Base-by-base conservation (phyloP, 2,888 invertebrate species). In the Epirrita christyi region DNA sequence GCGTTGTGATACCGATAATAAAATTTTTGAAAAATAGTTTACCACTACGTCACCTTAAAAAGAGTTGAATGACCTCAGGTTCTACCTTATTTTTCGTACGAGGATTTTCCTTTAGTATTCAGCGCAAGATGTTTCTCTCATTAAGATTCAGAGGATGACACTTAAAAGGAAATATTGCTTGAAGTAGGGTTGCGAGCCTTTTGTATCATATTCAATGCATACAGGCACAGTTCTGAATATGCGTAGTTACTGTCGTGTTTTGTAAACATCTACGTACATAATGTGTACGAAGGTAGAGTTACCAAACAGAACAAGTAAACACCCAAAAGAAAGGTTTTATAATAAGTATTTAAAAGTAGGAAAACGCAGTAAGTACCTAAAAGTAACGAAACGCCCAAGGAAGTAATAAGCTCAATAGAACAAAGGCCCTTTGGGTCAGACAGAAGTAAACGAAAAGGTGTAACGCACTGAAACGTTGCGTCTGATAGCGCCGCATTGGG, bases 401-500 rank as follows among this genome's bases (percentile, higher is more conserved):
- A 32, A 32, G 9, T 32, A 32, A 32, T n/a, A n/a, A 11, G n/a
- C n/a, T 11, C 28, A 45, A 41, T 40, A 13, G 41, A 51, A 40
- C 9, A 42, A 14, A 36, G 38, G 41, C 64, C 55, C 59, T 59
- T 61, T 63, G 68, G 81, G 83, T 82, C 80, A 84, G 78, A 72
- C 80, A 84, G 78, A 73, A 80, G 80, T 82, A 75, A 81, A 72
- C 67, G 72, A 73, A 73, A 81, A 83, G 85, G 83, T 75, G 70
- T 78, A 83, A 80, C 78, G 79, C 54, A 51, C 34, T 54, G 54
- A 37, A 57, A 58, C 55, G 55, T 59, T 52, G 59, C 76, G 72
- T 76, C 78, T 78, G 85, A 80, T 88, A 85, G 86, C 88, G 89
- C 88, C 88, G 86, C 81, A 80, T 92, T 92, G 92, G 92, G 91